These are phyloP conservation scores for Pinna nobilis DNA, from an alignment of 1,140 invertebrate species.

Conservation along the genomic window DNA sequence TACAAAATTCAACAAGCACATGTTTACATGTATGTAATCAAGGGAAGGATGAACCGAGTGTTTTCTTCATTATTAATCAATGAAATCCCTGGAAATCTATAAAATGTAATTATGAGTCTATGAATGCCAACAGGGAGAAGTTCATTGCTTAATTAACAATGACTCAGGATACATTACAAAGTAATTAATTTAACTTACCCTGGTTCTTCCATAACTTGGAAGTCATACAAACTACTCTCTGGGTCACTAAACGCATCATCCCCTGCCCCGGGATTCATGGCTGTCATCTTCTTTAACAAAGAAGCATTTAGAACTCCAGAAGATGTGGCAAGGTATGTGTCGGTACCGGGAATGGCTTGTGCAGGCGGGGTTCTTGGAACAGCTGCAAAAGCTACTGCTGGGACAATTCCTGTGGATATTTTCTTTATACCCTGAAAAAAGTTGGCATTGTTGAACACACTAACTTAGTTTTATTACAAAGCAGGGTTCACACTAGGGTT, in stretches of 20 bases:
- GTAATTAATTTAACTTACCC: slow-evolving; percentile 45
- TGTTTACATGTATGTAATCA: too few relatives aligned
- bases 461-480: not conserved
- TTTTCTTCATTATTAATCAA: too few relatives aligned
- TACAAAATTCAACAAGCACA: too few relatives aligned
- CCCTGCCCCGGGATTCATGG: slow-evolving; percentile 15
- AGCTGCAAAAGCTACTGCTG: slow-evolving; percentile 54
- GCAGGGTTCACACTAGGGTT: not conserved
- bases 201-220: slow-evolving; percentile 63
- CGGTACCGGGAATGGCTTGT: slow-evolving; percentile 32
- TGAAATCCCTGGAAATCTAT: too few relatives aligned
- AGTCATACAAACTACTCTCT: slow-evolving; percentile 69
- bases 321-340: slow-evolving; percentile 43
- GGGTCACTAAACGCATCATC: slow-evolving; percentile 62
- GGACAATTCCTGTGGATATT: slow-evolving; percentile 58
- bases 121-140: too few relatives aligned
- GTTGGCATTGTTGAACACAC: not conserved
- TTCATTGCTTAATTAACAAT: too few relatives aligned
- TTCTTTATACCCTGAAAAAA: slow-evolving; percentile 52
- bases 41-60: too few relatives aligned
- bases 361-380: slow-evolving; percentile 61
- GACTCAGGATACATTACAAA: too few relatives aligned
- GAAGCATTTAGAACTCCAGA: slow-evolving; percentile 52
- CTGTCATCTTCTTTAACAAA: slow-evolving; percentile 42
- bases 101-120: too few relatives aligned